Evolutionary conservation across 2,113 vertebrate genomes (phyloP).

Genomic region (Carettochelys insculpta): DNA sequence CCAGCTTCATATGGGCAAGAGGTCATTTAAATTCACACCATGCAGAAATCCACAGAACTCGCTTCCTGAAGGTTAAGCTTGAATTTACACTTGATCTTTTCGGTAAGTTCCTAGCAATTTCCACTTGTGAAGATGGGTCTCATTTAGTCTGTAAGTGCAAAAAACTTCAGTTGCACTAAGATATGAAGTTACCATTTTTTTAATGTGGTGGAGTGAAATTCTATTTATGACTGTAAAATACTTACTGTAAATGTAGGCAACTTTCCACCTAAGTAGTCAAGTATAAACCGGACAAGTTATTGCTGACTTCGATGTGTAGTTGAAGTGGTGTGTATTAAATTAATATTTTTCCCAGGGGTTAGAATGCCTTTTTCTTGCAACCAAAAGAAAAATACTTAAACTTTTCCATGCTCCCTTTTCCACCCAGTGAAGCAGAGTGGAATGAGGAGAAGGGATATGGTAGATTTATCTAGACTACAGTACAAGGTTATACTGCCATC

Average conservation of each 20-base stretch:
- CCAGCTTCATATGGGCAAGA: not conserved
- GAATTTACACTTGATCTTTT: not conserved
- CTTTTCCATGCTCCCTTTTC: conserved; percentile 14
- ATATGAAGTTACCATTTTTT: not conserved
- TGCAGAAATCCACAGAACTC: not conserved
- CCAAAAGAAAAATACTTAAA: not conserved
- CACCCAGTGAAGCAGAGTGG: not conserved
- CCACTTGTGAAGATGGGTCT: not conserved
- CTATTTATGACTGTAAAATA: conserved; percentile 24
- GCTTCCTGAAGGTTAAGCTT: not conserved
- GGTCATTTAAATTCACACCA: not conserved
- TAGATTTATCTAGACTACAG: conserved; percentile 2
- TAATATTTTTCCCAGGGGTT: not conserved
- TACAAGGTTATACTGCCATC: conserved; percentile 72
- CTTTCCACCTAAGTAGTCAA: not conserved
- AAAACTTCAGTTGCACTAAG: not conserved
- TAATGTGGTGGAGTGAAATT: not conserved
- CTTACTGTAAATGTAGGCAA: not conserved
- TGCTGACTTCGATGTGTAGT: conserved; percentile 1
- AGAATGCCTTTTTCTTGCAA: not conserved
- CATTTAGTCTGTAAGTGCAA: not conserved
- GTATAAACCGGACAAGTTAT: not conserved
- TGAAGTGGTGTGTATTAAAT: not conserved
- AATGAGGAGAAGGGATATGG: conserved; percentile 14
- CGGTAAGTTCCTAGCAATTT: not conserved